These are phyloP conservation scores for Oostethus manadensis DNA, from an alignment of 2,113 vertebrate species.

Conservation along the genomic window DNA sequence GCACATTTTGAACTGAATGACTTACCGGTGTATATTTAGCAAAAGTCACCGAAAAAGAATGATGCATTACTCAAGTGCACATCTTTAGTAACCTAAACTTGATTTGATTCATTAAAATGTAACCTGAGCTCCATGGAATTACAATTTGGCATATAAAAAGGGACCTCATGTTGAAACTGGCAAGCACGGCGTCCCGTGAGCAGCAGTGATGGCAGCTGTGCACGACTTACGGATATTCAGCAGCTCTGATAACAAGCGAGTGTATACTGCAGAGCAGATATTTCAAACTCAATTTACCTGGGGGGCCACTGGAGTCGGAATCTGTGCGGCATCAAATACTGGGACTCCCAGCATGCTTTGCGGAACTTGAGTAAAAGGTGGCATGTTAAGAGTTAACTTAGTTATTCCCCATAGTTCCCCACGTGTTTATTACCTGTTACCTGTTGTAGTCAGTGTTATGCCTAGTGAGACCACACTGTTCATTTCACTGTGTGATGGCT, in stretches of 20 bases:
- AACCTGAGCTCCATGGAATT: slow-evolving; percentile 21
- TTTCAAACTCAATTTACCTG: too few species aligned
- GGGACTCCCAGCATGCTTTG: too few species aligned
- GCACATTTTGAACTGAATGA: slow-evolving; percentile 17
- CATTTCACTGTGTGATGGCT: too few species aligned
- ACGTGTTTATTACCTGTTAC: too few species aligned
- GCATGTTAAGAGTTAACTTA: too few species aligned
- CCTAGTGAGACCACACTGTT: too few species aligned
- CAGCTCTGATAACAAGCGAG: slow-evolving; percentile 42
- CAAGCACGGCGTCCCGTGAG: slow-evolving; percentile 42
- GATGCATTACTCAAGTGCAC: slow-evolving; percentile 16
- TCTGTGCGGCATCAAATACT: too few species aligned
- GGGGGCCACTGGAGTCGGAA: too few species aligned
- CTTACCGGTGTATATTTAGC: too few species aligned
- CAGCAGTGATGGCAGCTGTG: slow-evolving; percentile 49
- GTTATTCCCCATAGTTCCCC: too few species aligned
- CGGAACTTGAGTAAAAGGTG: too few species aligned
- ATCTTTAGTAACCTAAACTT: slow-evolving; percentile 35
- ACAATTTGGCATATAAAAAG: slow-evolving; percentile 37
- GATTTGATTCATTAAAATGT: slow-evolving; percentile 55
- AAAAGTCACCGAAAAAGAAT: neutral
- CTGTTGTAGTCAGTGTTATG: too few species aligned
- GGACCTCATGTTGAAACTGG: slow-evolving; percentile 50
- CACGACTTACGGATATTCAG: slow-evolving; percentile 35
- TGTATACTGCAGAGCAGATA: slow-evolving; percentile 7